Evolutionary conservation across 2,797 vertebrate genomes (phyloP).

Genomic region (Enteromius trimaculatus): DNA sequence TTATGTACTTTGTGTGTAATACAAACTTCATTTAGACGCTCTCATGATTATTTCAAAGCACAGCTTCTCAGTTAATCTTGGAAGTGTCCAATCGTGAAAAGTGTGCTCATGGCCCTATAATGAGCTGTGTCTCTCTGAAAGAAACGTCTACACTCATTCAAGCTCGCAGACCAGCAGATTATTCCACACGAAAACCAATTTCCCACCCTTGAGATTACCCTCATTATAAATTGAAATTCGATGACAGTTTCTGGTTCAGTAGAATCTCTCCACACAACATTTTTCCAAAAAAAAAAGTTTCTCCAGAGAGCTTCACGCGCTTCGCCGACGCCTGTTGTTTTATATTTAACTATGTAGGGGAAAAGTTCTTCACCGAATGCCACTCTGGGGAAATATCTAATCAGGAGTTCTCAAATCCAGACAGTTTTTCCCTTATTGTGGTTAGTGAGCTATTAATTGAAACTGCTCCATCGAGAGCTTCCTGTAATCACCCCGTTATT

Average conservation of each 20-base stretch:
- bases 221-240: conserved; percentile 44
- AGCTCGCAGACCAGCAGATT: conserved; percentile 20
- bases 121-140: conserved; percentile 6
- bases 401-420: conserved; percentile 46
- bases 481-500: conserved; percentile 50
- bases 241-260: conserved; percentile 47
- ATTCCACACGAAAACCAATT: conserved; percentile 37
- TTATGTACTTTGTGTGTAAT: conserved; percentile 25
- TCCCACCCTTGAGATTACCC: conserved; percentile 43
- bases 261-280: conserved; percentile 36
- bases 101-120: conserved; percentile 19
- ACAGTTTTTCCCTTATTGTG: conserved; percentile 50
- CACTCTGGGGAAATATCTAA: conserved; percentile 46
- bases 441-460: conserved; percentile 58
- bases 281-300: conserved; percentile 33
- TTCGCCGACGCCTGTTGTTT: conserved; percentile 28
- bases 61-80: conserved; percentile 30
- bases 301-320: conserved; percentile 21
- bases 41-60: conserved; percentile 51
- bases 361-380: conserved; percentile 27
- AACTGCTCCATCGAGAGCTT: conserved; percentile 48
- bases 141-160: conserved; percentile 28
- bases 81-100: conserved; percentile 30
- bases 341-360: conserved; percentile 24
- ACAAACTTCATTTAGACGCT: conserved; percentile 7